These are phyloP conservation scores for Sphinx pinastri DNA, from an alignment of 2,888 invertebrate genomes.

Conservation along the genomic window DNA sequence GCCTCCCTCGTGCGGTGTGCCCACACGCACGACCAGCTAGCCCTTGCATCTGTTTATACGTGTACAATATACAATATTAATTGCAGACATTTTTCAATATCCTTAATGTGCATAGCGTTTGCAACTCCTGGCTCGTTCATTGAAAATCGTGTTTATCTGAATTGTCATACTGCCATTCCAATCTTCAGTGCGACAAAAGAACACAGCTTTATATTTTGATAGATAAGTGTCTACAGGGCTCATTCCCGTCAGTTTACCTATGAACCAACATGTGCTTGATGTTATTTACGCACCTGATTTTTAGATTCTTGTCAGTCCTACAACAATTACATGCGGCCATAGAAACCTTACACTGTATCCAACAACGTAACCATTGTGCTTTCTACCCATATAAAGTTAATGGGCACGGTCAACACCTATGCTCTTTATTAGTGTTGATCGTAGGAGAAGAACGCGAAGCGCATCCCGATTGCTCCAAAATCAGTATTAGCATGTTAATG, in stretches of 20 bases:
- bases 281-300: too few relatives aligned
- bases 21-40: slow-evolving; percentile 45
- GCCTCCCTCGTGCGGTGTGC: slow-evolving; percentile 35
- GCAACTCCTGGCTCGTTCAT: too few relatives aligned
- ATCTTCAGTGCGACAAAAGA: too few relatives aligned
- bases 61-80: slow-evolving; percentile 37
- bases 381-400: slow-evolving; percentile 18
- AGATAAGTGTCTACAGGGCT: too few relatives aligned
- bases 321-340: neutral
- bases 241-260: too few relatives aligned
- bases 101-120: neutral
- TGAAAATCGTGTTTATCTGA: neutral
- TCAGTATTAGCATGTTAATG: slow-evolving; percentile 81
- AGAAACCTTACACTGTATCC: neutral
- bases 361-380: slow-evolving; percentile 13
- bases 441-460: slow-evolving; percentile 31
- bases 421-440: slow-evolving; percentile 13
- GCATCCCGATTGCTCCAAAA: slow-evolving; percentile 58
- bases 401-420: slow-evolving; percentile 23
- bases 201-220: too few relatives aligned
- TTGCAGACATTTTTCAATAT: slow-evolving; percentile 4
- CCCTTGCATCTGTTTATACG: slow-evolving; percentile 38
- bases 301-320: too few relatives aligned
- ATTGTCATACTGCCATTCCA: too few relatives aligned
- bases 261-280: too few relatives aligned